A percentile compares a stretch with the other conserved stretches of the same genome.
phyloP scores from a whole-genome alignment of 2,797 vertebrate species.

The Agapornis canus region DNA sequence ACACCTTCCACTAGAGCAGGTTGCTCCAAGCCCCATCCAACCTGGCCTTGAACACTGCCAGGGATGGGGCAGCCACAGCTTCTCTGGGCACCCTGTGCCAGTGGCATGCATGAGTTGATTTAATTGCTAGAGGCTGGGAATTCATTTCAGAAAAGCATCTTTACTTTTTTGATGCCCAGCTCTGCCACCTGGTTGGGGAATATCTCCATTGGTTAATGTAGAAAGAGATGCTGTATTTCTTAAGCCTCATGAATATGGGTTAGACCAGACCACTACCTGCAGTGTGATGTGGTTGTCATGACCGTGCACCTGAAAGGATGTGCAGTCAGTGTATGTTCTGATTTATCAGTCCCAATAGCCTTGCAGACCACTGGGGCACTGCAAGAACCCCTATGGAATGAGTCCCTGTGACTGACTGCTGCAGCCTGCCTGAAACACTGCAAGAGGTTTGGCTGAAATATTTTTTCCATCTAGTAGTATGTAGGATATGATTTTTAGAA shows the following conservation, averaged over 20 bases:
- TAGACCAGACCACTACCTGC: not conserved
- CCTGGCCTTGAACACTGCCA: not conserved
- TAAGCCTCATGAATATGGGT: not conserved
- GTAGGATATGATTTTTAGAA: not conserved
- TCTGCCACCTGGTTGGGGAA: not conserved
- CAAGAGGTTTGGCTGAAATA: not conserved
- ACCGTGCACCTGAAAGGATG: not conserved
- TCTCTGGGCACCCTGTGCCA: not conserved
- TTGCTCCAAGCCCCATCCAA: not conserved
- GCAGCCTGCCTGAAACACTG: not conserved
- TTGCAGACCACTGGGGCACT: not conserved
- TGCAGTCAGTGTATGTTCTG: not conserved
- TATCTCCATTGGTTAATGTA: not conserved
- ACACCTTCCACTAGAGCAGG: not conserved
- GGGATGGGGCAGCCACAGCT: not conserved
- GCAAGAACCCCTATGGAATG: not conserved
- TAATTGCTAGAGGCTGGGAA: not conserved
- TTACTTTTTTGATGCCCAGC: not conserved
- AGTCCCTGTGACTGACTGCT: not conserved
- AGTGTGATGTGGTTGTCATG: not conserved
- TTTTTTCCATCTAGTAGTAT: not conserved
- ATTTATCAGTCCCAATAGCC: not conserved
- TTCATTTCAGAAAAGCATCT: not conserved
- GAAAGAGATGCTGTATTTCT: not conserved
- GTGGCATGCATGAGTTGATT: not conserved